These are phyloP conservation scores for Tenualosa thibaudeaui DNA, from an alignment of 2,797 vertebrate species.

Conservation along the genomic window DNA sequence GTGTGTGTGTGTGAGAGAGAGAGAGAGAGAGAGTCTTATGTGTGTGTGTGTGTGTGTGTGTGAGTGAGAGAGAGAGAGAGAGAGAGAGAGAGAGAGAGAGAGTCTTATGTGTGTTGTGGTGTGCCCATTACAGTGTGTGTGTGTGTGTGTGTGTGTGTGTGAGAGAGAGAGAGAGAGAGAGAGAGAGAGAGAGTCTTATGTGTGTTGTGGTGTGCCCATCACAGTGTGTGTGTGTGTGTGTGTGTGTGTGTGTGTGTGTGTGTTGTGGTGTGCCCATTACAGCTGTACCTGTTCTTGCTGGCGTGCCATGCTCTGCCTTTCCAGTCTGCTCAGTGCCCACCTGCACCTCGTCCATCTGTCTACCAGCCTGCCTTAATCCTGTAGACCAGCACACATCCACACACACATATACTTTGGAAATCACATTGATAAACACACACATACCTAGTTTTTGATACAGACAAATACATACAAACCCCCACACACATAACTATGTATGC, in stretches of 20 bases:
- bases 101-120: too few species aligned
- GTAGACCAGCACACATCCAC: not conserved
- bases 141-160: too few species aligned
- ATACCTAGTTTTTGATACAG: not conserved
- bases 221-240: too few species aligned
- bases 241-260: not conserved
- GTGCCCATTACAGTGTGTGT: too few species aligned
- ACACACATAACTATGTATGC: not conserved
- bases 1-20: too few species aligned
- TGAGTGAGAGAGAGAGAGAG: too few species aligned
- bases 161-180: too few species aligned
- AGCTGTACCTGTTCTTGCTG: slow-evolving; percentile 45
- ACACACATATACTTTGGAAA: not conserved
- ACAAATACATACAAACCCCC: not conserved
- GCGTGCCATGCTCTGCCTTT: slow-evolving; percentile 34
- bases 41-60: too few species aligned
- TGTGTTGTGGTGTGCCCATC: slow-evolving; percentile 51
- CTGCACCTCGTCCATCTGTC: slow-evolving; percentile 48
- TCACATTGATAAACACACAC: not conserved
- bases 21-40: too few species aligned
- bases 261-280: slow-evolving; percentile 40
- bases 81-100: too few species aligned
- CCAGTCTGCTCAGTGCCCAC: slow-evolving; percentile 40
- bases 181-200: slow-evolving; percentile 21
- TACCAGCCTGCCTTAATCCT: slow-evolving; percentile 30